phyloP scores from a whole-genome alignment of 2,888 invertebrate species.

The Phyllotreta cruciferae region DNA sequence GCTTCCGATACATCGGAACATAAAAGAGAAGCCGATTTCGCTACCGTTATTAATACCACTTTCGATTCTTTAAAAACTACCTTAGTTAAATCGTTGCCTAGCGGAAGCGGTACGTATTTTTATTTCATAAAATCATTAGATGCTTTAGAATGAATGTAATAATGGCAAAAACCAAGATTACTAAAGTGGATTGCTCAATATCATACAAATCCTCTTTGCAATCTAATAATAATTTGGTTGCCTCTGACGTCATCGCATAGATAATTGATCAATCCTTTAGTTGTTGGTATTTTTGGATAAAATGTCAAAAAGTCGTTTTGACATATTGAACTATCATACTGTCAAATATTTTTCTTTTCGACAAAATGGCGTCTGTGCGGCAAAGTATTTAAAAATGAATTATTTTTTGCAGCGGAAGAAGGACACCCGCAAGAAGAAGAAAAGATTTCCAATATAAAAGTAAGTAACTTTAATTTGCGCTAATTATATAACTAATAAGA shows the following conservation, averaged over 20 bases:
- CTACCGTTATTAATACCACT: conserved; percentile 55
- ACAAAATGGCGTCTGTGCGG: neutral
- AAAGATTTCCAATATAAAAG: conserved; percentile 49
- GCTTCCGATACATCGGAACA: conserved; percentile 33
- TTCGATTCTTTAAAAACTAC: conserved; percentile 55
- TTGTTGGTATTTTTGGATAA: neutral
- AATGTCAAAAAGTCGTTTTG: too few relatives aligned
- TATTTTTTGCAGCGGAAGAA: conserved; percentile 45
- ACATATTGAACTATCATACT: neutral
- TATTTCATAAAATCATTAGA: neutral
- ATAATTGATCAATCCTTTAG: too few relatives aligned
- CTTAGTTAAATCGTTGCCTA: conserved; percentile 49
- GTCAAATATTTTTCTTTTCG: neutral
- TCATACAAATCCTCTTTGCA: neutral
- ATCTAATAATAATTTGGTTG: too few relatives aligned
- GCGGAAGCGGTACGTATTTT: conserved; percentile 46
- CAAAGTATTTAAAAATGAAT: neutral
- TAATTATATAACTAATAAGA: conserved; percentile 35
- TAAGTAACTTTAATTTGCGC: conserved; percentile 41
- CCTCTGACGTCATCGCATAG: too few relatives aligned
- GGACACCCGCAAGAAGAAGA: conserved; percentile 41
- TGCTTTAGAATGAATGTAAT: neutral
- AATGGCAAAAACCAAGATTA: too few relatives aligned
- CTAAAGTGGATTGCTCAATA: neutral
- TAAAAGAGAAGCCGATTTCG: conserved; percentile 48